Base-by-base conservation (phyloP, 2,797 vertebrate genomes). In the Anniella stebbinsi region DNA sequence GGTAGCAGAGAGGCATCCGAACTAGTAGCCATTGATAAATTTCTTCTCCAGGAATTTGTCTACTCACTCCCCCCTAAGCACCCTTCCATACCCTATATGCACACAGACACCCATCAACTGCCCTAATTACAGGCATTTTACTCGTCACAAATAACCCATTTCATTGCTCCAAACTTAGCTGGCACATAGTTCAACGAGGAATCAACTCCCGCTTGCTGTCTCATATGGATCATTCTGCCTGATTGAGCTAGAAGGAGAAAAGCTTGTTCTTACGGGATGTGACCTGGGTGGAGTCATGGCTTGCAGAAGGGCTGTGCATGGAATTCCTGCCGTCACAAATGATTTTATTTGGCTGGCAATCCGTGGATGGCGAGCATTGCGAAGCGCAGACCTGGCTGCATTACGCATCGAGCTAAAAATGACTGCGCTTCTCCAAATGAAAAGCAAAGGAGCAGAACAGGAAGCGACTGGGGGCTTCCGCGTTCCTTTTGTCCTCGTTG, bases 311-410 rank as follows among this genome's bases (percentile, higher is more conserved):
- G 9, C 36, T 60, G 51, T 17, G 63, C 1, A 18, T 8, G 13
- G 12, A 69, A 28, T 51, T 21, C 66, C 23, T 33, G 17, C 83
- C 1, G 15, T 70, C 23, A 15, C 30, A 38, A 38, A 57, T 57
- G 1, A 17, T 9, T 38, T 38, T 30, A 2, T 13, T 41, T 67
- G 9, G 30, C 69, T 38, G 51, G 33, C 18, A 36, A 48, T 84
- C 21, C 25, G 6, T 76, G 0, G 23, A 18, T 63, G 13, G 80
- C 92, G 18, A 72, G 67, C 84, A 33, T 51, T n/a, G 51, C 85
- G 48, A n/a, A 57, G 38, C 0, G 0, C 1, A 0, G 45, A 60
- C 12, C 6, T 33, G 60, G n/a, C 48, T 57, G n/a, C 5, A 0
- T 87, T 69, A 3, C 63, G 54, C 87, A 3, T 33, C 76, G 41